Evolutionary conservation across 35 echinoderm and acorn worm genomes (phyloP), one percentile per base, ranked within the genome.

Genomic region (Heliocidaris tuberculata): DNA sequence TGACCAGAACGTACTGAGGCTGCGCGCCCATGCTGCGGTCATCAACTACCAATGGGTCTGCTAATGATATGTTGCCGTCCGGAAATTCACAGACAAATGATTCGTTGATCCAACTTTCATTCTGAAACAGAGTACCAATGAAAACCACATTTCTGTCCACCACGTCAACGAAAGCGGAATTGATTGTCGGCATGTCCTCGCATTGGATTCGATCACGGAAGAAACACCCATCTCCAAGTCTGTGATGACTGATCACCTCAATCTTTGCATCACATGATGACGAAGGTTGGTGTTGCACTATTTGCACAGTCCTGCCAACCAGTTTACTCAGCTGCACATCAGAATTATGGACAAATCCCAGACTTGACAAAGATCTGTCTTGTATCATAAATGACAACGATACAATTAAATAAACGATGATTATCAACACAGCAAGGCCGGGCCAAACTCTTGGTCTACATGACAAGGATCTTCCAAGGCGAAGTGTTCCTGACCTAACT

Each of bases 11-110:
- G 87, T 96, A 99, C 88, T 99, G 98, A 13, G 98, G 95, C 60
- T 95, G 95, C 50, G 95, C 96, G 35, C 98, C 98, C 78, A 99
- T 96, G 94, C 98, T 97, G 30, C 94, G 94, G 27, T 65, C 94
- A 91, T 99, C 98, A 19, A 96, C 90, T 27, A 97, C 21, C 42
- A 97, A 94, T 5, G 96, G 95, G 52, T 99, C 98, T 30, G 94
- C 94, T 31, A 96, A 31, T 17, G 92, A 94, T 30, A 93, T 71
- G 49, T 65, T 71, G 2, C 95, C 93, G 30, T 97, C 96, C 4
- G 90, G 86, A 94, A 99, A 99, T 85, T 99, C 96, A 90, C 98
- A 99, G 31, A 95, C 16, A 35, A 96, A 99, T 47, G 94, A 32
- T 42, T 99, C 92, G 30, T 92, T 60, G 48, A 94, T 92, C 96